These are phyloP conservation scores for Drosophila bipectinata DNA, from an alignment of 1,140 invertebrate species.

Conservation along the genomic window DNA sequence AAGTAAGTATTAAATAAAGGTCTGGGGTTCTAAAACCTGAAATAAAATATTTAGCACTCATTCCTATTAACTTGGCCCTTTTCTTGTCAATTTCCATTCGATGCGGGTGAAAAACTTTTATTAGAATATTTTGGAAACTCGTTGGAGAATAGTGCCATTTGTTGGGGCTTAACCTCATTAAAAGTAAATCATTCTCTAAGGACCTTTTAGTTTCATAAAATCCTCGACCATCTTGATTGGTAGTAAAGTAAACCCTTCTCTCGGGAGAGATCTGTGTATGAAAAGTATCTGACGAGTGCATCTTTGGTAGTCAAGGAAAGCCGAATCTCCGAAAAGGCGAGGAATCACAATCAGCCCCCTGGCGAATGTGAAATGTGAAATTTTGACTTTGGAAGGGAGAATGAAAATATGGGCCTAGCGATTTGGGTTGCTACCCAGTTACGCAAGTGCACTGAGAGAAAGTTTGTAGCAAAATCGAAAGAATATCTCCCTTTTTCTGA, in stretches of 20 bases:
- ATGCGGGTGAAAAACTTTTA: conserved; percentile 15
- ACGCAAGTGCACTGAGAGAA: conserved; percentile 7
- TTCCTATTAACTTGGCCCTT: background rate
- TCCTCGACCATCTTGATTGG: conserved; percentile 21
- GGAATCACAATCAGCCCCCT: conserved; percentile 13
- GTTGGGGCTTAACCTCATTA: conserved; percentile 31
- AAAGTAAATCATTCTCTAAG: conserved; percentile 34
- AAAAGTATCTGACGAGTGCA: conserved; percentile 13
- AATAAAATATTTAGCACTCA: background rate
- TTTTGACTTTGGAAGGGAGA: conserved; percentile 23
- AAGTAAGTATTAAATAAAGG: background rate
- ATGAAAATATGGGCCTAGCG: conserved; percentile 16
- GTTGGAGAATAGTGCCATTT: conserved; percentile 22
- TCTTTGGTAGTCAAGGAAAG: conserved; percentile 31
- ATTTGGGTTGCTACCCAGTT: conserved; percentile 25
- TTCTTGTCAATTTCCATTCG: conserved; percentile 18
- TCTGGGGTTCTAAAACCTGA: background rate
- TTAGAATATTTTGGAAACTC: conserved; percentile 22
- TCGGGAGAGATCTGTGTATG: conserved; percentile 12
- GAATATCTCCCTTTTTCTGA: background rate
- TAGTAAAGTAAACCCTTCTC: conserved; percentile 17
- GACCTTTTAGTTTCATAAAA: conserved; percentile 20
- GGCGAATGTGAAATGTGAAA: conserved; percentile 37
- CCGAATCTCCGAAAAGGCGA: background rate
- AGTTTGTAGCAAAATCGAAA: background rate